Evolutionary conservation across 2,113 vertebrate genomes (phyloP).

Genomic region (Pterophyllum scalare): DNA sequence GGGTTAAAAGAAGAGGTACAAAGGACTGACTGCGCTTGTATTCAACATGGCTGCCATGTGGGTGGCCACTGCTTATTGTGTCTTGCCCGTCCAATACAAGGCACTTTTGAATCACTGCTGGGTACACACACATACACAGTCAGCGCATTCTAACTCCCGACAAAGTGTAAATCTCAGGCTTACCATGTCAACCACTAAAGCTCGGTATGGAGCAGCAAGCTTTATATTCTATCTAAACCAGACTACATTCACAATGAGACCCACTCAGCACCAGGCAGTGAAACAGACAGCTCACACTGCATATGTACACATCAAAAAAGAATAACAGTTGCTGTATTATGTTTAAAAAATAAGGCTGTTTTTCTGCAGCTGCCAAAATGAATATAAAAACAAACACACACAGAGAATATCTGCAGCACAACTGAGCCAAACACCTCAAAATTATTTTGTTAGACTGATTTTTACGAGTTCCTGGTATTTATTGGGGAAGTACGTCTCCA

Average conservation of each 20-base stretch:
- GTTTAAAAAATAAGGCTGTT: constrained; percentile 8
- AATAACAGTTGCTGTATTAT: not conserved
- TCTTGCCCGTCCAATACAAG: constrained; percentile 27
- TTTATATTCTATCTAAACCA: constrained; percentile 16
- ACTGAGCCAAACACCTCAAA: not conserved
- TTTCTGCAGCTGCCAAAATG: not conserved
- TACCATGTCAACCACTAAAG: constrained; percentile 32
- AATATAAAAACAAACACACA: not conserved
- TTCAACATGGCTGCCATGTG: constrained; percentile 43
- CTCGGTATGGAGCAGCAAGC: constrained; percentile 11
- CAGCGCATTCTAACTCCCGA: constrained; percentile 3
- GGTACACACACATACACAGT: not conserved
- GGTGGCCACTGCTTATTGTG: constrained; percentile 39
- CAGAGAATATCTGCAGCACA: not conserved
- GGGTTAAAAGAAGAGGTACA: constrained; percentile 45
- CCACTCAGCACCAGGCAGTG: not conserved
- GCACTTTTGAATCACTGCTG: constrained; percentile 46
- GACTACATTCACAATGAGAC: constrained; percentile 9
- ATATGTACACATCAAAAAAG: not conserved
- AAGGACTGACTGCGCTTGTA: constrained; percentile 29
- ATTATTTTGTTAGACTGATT: not conserved
- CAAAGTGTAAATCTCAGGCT: constrained; percentile 57
- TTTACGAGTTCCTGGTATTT: not conserved
- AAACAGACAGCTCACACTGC: not conserved
- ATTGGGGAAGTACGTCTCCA: not conserved